These are phyloP conservation scores for Pelecanoides urinatrix DNA, from an alignment of 2,113 vertebrate species.

Conservation along the genomic window DNA sequence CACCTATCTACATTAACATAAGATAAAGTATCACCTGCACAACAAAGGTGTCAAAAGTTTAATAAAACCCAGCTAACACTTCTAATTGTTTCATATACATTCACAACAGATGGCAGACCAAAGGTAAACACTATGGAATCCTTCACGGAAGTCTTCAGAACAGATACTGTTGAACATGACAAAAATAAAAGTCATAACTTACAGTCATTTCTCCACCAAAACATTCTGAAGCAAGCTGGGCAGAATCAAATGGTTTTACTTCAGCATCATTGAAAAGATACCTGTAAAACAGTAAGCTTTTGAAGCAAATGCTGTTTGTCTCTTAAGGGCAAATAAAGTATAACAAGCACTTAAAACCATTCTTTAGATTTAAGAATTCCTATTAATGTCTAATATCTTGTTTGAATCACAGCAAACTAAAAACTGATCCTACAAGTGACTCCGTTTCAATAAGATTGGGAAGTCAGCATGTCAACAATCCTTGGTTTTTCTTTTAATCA, in stretches of 20 bases:
- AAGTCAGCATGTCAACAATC: background rate
- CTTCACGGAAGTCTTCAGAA: background rate
- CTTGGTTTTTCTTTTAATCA: background rate
- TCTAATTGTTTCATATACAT: background rate
- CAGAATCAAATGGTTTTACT: constrained; percentile 97
- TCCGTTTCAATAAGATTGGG: background rate
- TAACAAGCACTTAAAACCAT: background rate
- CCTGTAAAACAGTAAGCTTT: constrained; percentile 71
- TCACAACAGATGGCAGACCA: background rate
- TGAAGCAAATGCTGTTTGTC: background rate
- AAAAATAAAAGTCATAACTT: constrained; percentile 13
- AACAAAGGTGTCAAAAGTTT: background rate
- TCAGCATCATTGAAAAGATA: constrained; percentile 99
- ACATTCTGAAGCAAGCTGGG: constrained; percentile 96
- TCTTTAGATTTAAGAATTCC: background rate
- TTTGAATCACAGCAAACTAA: background rate
- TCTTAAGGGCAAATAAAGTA: background rate
- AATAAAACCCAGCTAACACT: background rate
- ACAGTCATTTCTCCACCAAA: constrained; percentile 99
- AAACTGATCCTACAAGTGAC: background rate
- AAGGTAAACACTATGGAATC: background rate
- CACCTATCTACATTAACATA: background rate
- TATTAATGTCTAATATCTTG: background rate
- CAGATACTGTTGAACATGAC: background rate
- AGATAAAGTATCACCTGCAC: background rate